phyloP scores from a whole-genome alignment of 2,797 vertebrate genomes.

The Petrocephalus sullivani region DNA sequence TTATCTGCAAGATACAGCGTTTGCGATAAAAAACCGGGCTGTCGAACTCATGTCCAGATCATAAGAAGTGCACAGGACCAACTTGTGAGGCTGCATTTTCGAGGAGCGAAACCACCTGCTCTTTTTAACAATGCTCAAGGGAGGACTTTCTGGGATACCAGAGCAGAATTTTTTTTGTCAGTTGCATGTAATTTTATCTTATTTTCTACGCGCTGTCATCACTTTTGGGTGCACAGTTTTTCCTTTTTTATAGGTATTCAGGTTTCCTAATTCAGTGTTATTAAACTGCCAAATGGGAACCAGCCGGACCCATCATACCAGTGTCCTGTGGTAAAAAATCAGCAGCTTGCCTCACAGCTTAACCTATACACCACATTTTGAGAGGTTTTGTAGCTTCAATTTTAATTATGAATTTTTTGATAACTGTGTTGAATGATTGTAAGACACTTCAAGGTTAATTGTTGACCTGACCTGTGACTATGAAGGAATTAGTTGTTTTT shows the following conservation, averaged over 20 bases:
- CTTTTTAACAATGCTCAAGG: conserved; percentile 24
- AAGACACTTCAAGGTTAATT: not conserved
- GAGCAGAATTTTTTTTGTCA: conserved; percentile 30
- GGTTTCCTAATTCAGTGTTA: conserved; percentile 44
- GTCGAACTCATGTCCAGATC: conserved; percentile 70
- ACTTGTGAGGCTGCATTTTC: conserved; percentile 32
- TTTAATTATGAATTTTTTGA: too few relatives aligned
- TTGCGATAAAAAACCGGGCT: conserved; percentile 78
- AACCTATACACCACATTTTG: too few relatives aligned
- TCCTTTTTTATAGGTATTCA: conserved; percentile 27
- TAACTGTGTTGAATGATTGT: too few relatives aligned
- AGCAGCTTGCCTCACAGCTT: not conserved
- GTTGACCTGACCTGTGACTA: conserved; percentile 2
- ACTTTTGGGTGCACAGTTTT: conserved; percentile 43
- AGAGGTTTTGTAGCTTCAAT: not conserved
- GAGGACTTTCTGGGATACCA: conserved; percentile 24
- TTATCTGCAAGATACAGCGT: conserved; percentile 72
- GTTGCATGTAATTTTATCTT: conserved; percentile 47
- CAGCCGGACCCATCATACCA: not conserved
- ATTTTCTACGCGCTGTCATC: conserved; percentile 52
- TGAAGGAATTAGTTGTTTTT: not conserved
- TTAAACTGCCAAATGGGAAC: conserved; percentile 25
- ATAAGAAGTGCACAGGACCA: conserved; percentile 35
- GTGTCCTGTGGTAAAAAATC: not conserved
- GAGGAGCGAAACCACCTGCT: not conserved